phyloP scores from a whole-genome alignment of 2,113 vertebrate genomes.

The Corythoichthys haematopterus region DNA sequence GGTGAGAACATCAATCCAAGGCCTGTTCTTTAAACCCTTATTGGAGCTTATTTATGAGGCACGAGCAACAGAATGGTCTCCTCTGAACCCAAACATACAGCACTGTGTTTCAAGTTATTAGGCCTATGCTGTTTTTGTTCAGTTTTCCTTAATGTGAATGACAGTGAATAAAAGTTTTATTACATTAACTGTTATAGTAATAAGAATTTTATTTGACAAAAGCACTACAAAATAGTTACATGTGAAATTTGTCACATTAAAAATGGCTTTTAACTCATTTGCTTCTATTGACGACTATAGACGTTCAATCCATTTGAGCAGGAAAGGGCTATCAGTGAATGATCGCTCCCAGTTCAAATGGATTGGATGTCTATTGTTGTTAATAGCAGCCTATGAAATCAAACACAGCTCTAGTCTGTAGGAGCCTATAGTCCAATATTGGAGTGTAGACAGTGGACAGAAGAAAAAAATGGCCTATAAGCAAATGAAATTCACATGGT shows the following conservation, averaged over 20 bases:
- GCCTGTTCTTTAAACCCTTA: not conserved
- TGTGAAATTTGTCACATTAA: no score
- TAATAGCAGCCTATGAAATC: no score
- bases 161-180: not conserved
- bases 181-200: not conserved
- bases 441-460: not conserved
- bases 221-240: not conserved
- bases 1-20: not conserved
- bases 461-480: not conserved
- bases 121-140: not conserved
- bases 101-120: not conserved
- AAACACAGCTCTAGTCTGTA: no score
- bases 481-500: not conserved
- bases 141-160: not conserved
- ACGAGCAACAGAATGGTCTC: not conserved
- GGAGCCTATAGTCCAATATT: no score
- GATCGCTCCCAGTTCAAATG: no score
- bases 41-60: not conserved
- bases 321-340: no score
- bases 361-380: no score
- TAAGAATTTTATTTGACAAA: not conserved
- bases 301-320: no score
- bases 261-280: no score
- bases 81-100: not conserved
- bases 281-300: no score